These are phyloP conservation scores for Drosophila greeni DNA, from an alignment of 2,888 invertebrate genomes.

Conservation along the genomic window DNA sequence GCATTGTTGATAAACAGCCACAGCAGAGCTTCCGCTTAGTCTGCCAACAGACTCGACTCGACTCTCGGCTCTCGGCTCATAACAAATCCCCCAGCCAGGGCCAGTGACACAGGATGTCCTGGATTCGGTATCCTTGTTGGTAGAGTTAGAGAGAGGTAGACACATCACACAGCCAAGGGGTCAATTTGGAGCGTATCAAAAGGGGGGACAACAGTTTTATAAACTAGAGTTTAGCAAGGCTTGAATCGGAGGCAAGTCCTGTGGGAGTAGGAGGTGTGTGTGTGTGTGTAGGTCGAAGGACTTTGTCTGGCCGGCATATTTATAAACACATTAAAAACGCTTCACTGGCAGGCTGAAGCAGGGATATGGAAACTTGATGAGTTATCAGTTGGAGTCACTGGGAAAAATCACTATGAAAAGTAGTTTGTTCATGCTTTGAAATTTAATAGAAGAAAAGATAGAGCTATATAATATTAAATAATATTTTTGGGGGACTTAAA, in stretches of 20 bases:
- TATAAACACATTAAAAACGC: constrained; percentile 65
- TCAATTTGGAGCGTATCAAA: constrained; percentile 59
- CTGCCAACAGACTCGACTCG: constrained; percentile 16
- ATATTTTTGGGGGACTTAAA: neutral
- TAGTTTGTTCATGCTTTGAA: too few relatives aligned
- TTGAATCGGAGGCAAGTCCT: neutral
- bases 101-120: constrained; percentile 35
- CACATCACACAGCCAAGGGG: constrained; percentile 53
- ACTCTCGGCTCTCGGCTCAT: constrained; percentile 42
- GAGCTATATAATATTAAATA: neutral
- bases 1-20: constrained; percentile 50
- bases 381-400: constrained; percentile 23
- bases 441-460: too few relatives aligned
- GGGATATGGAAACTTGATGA: constrained; percentile 38
- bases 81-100: constrained; percentile 44
- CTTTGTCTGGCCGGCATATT: constrained; percentile 46
- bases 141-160: neutral
- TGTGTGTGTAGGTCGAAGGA: constrained; percentile 5
- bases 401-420: neutral
- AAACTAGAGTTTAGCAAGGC: constrained; percentile 30
- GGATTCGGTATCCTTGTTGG: constrained; percentile 1
- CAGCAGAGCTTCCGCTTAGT: constrained; percentile 42
- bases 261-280: neutral
- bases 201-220: constrained; percentile 44
- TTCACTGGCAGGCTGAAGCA: constrained; percentile 27